phyloP scores from a whole-genome alignment of 2,888 invertebrate genomes.

The Malthinus flaveolus region DNA sequence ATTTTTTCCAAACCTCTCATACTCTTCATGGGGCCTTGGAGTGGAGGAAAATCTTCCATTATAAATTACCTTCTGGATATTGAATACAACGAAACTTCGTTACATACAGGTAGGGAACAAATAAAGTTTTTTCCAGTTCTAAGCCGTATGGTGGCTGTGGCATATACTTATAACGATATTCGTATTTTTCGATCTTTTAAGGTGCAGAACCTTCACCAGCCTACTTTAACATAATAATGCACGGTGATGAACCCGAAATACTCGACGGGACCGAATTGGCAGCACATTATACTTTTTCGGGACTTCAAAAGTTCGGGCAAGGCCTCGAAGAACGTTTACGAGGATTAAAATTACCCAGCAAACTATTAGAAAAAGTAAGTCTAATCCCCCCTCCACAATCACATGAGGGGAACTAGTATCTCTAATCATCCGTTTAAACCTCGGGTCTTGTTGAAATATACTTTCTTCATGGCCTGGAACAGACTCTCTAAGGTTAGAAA shows the following conservation, averaged over 20 bases:
- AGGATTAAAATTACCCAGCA: conserved; percentile 79
- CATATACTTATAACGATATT: not conserved
- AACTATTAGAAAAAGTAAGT: conserved; percentile 82
- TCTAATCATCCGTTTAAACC: no score
- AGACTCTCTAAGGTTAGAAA: no score
- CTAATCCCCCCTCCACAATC: not conserved
- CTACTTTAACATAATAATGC: conserved; percentile 89
- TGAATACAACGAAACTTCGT: conserved; percentile 79
- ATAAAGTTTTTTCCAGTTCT: no score
- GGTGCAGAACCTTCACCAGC: conserved; percentile 94
- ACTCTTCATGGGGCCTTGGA: conserved; percentile 95
- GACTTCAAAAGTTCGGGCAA: conserved; percentile 93
- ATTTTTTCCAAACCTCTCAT: conserved; percentile 92
- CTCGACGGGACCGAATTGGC: conserved; percentile 91
- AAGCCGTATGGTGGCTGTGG: not conserved
- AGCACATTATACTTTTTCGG: conserved; percentile 93
- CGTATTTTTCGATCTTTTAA: conserved; percentile 45
- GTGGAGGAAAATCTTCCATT: conserved; percentile 93
- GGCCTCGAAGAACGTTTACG: conserved; percentile 86
- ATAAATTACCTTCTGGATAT: conserved; percentile 89
- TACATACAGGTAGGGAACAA: conserved; percentile 75
- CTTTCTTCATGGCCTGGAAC: no score
- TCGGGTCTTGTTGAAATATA: no score
- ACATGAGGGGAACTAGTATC: not conserved
- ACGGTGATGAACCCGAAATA: conserved; percentile 83